Evolutionary conservation across 2,113 vertebrate genomes (phyloP).

Genomic region (Sphyrna mokarran): DNA sequence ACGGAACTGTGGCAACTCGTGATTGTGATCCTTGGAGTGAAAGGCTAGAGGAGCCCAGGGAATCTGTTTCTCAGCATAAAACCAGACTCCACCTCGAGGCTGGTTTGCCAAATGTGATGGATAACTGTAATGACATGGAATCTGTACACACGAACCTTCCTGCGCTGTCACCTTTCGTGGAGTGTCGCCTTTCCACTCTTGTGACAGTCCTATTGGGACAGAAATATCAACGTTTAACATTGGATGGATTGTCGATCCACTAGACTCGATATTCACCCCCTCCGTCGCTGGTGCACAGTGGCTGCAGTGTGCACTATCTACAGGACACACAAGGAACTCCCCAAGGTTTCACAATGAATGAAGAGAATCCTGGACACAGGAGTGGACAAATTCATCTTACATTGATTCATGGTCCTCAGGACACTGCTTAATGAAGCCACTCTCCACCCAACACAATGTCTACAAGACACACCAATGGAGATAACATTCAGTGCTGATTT

Average conservation of each 20-base stretch:
- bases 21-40: background rate
- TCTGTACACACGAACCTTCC: background rate
- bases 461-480: background rate
- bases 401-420: background rate
- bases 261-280: too few relatives aligned
- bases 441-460: background rate
- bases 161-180: background rate
- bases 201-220: background rate
- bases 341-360: background rate
- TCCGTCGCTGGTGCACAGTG: background rate
- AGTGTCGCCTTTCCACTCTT: background rate
- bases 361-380: too few relatives aligned
- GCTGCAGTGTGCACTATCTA: background rate
- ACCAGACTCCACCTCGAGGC: background rate
- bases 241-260: too few relatives aligned
- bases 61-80: background rate
- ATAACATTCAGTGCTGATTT: background rate
- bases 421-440: background rate
- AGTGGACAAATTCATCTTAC: background rate
- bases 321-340: background rate
- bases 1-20: background rate
- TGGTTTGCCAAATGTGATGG: background rate
- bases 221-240: background rate
- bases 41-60: background rate
- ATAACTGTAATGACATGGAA: background rate